Percentiles rank a stretch among this genome's conserved stretches.
phyloP scores from a whole-genome alignment of 2,888 invertebrate genomes.

The Zele albiditarsus region DNA sequence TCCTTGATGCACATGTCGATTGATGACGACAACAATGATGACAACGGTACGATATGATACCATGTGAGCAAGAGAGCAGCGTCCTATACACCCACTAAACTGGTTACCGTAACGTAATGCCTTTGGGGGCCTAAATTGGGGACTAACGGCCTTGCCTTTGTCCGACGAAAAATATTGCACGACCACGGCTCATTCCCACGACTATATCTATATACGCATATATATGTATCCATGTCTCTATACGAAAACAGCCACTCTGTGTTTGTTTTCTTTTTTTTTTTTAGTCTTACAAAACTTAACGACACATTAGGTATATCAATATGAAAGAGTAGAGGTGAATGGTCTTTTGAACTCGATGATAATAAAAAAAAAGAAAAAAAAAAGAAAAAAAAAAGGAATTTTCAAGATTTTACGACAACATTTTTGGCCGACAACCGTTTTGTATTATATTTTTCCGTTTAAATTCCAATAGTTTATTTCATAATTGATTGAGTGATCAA shows the following conservation, averaged over 20 bases:
- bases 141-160: conserved; percentile 48
- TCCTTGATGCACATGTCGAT: neutral
- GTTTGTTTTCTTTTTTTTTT: too few relatives aligned
- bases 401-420: neutral
- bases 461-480: neutral
- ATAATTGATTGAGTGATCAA: neutral
- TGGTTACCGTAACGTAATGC: conserved; percentile 57
- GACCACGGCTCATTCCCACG: conserved; percentile 50
- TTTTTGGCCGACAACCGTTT: neutral
- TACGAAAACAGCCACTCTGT: neutral
- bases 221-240: neutral
- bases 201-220: conserved; percentile 19
- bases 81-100: conserved; percentile 54
- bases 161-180: conserved; percentile 50
- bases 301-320: neutral
- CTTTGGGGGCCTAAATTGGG: conserved; percentile 46
- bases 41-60: neutral
- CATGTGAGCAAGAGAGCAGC: neutral
- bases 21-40: neutral
- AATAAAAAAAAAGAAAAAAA: too few relatives aligned
- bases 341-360: conserved; percentile 29
- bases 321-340: neutral
- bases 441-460: neutral
- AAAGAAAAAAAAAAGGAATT: conserved; percentile 3
- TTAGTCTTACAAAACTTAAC: conserved; percentile 6